phyloP scores from a whole-genome alignment of 2,888 invertebrate genomes.

The Rhimphoctona megacephalus region DNA sequence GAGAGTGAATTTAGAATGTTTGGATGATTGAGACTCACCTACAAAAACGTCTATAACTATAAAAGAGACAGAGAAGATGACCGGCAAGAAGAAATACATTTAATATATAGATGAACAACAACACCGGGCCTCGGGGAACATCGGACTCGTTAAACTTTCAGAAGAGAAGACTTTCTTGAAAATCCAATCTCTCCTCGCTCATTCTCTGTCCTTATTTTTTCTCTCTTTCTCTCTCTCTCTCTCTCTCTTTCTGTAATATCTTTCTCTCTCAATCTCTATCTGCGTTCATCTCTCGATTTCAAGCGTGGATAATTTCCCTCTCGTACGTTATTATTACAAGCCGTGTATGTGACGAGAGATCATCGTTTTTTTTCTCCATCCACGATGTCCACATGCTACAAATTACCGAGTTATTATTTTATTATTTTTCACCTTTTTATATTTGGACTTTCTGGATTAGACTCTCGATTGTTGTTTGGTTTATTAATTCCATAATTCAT shows the following conservation, averaged over 20 bases:
- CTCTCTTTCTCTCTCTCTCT: conserved; percentile 4
- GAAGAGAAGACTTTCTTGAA: conserved; percentile 60
- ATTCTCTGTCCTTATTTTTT: conserved; percentile 8
- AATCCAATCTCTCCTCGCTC: conserved; percentile 63
- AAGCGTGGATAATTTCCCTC: conserved; percentile 46
- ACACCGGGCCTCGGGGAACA: conserved; percentile 17
- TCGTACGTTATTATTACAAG: conserved; percentile 23
- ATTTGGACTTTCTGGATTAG: background rate
- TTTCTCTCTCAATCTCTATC: conserved; percentile 16
- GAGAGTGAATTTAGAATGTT: conserved; percentile 54
- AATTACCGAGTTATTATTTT: conserved; percentile 6
- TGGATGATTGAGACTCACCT: conserved; percentile 37
- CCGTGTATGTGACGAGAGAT: conserved; percentile 43
- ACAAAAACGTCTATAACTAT: background rate
- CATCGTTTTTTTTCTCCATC: conserved; percentile 25
- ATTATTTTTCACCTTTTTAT: background rate
- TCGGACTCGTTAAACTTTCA: conserved; percentile 66
- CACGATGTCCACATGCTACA: background rate
- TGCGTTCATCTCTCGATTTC: conserved; percentile 34
- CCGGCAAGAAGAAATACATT: conserved; percentile 23
- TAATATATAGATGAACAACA: background rate
- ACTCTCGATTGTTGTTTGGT: background rate
- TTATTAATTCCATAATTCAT: background rate
- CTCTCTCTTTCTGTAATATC: conserved; percentile 11
- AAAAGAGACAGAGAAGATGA: conserved; percentile 26